phyloP scores from a whole-genome alignment of 1,140 invertebrate species.

The Sycophaga agraensis region DNA sequence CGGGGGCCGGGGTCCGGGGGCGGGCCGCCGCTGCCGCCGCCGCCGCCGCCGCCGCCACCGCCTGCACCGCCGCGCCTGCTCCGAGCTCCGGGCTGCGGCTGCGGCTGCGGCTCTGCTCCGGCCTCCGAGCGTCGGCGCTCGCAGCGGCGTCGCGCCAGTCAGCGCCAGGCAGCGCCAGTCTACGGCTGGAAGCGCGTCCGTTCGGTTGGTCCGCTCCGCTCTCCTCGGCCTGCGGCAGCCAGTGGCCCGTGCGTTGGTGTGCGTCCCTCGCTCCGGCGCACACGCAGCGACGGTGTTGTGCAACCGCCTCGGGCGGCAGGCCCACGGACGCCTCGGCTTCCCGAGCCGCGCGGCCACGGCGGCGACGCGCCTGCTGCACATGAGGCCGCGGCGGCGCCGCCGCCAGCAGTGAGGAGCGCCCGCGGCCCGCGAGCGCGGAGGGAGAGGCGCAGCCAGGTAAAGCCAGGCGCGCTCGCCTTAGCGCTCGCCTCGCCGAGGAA shows the following conservation, averaged over 20 bases:
- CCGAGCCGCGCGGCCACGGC: background rate
- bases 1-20: no score
- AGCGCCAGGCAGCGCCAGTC: conserved; percentile 46
- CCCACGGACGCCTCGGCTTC: background rate
- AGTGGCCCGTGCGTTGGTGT: conserved; percentile 15
- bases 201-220: conserved; percentile 51
- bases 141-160: no score
- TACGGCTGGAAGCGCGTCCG: conserved; percentile 49
- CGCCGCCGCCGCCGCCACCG: background rate
- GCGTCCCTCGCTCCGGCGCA: no score
- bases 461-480: no score
- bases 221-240: conserved; percentile 32
- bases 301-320: background rate
- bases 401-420: background rate
- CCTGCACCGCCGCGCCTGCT: background rate
- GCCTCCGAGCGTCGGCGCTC: background rate
- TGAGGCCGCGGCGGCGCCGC: no score
- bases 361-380: no score
- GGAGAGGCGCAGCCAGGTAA: no score
- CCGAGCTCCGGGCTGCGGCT: background rate
- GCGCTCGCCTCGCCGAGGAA: no score
- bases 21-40: background rate
- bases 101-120: background rate
- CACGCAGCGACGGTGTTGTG: no score
- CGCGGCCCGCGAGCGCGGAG: background rate